These are phyloP conservation scores for Mormyrus hasselquistii DNA, from an alignment of 2,797 vertebrate species.

Conservation along the genomic window DNA sequence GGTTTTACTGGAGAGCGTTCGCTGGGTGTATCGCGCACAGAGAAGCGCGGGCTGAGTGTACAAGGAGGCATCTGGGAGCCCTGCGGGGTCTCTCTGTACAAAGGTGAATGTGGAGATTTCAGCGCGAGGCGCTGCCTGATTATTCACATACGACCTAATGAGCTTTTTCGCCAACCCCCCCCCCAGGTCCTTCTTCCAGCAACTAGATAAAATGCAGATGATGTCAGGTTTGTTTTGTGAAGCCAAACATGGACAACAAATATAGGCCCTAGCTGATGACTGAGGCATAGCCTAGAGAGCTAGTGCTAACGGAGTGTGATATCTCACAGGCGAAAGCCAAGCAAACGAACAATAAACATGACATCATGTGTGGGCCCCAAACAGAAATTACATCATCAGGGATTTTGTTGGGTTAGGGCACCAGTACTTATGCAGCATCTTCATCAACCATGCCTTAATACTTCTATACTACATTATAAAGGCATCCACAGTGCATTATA, in stretches of 20 bases:
- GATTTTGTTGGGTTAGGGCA: not conserved
- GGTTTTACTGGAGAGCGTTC: conserved; percentile 34
- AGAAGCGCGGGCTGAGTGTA: not conserved
- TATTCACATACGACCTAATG: conserved; percentile 8
- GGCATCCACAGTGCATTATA: not conserved
- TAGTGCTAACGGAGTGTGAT: conserved; percentile 46
- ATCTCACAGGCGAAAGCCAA: conserved; percentile 52
- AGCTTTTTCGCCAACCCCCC: conserved; percentile 42
- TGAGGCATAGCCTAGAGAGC: conserved; percentile 32
- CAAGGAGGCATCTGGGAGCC: conserved; percentile 29
- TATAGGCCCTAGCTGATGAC: conserved; percentile 33
- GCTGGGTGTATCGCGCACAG: conserved; percentile 25
- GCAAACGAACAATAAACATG: conserved; percentile 57
- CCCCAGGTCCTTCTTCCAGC: conserved; percentile 34
- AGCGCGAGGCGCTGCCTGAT: not conserved
- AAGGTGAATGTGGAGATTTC: not conserved
- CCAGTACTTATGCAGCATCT: not conserved
- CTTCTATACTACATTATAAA: not conserved
- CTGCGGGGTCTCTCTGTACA: conserved; percentile 6
- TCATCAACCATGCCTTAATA: not conserved
- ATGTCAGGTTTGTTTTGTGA: conserved; percentile 51
- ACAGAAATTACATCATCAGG: conserved; percentile 44
- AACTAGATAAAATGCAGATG: conserved; percentile 47
- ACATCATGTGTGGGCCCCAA: conserved; percentile 49
- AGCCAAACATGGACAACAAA: conserved; percentile 53